Evolutionary conservation across 1,140 invertebrate genomes (phyloP), one percentile per base, ranked within the genome.

Genomic region (Leptinotarsa texana): DNA sequence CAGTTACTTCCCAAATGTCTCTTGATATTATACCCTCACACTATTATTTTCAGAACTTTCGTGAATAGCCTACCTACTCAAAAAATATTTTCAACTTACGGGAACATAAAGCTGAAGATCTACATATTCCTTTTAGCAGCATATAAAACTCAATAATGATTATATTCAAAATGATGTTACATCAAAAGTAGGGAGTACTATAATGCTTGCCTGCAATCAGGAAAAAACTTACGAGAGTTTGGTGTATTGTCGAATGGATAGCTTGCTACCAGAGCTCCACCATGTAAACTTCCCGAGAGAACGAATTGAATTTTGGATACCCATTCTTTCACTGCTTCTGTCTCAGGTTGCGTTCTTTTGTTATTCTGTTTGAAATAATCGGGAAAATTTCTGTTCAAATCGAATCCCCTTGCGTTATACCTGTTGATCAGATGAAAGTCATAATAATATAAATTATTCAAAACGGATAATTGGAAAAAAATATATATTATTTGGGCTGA

Each of bases 201-300:
- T 11, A 42, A 42, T 11, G 33, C 33, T 42, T 42, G 33, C 8
- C 33, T 42, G 33, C 33, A 42, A 8, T 11, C 33, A 42, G 33
- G 33, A 8, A 11, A 65, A 65, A 67, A 91, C 92, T 94, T 93
- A 96, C 95, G 93, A 84, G 94, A 92, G 86, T 93, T 95, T 72
- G 93, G 94, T 13, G 94, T 96, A 82, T 96, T 96, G 84, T 97
- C 95, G 84, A 94, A 97, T 2, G 95, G 95, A 85, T 97, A 97
- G 79, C 94, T 95, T 62, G 96, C 95, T 47, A 97, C 96, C 69
- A 98, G 87, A 3, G 96, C 96, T 11, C 96, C 96, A 13, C 95
- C 95, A 83, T 98, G 96, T 47, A 98, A 86, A 80, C 94, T 96
- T 69, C 95, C 94, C 8, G 95, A 97, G 3, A 98, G 85, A 17